Evolutionary conservation across 2,797 vertebrate species (phyloP).

Genomic region (Phaenicophaeus curvirostris): DNA sequence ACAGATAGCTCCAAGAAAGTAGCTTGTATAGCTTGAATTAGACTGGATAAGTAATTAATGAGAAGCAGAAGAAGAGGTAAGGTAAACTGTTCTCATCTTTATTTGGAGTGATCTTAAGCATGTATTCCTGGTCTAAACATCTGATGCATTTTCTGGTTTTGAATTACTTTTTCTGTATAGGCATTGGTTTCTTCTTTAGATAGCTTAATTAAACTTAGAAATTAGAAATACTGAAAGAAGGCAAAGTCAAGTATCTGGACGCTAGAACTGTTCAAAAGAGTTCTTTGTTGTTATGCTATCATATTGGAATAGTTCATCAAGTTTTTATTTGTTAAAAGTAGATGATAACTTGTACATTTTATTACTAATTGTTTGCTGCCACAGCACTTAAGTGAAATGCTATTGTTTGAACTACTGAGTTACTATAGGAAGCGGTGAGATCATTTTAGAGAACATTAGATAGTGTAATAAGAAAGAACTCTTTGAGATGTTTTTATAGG

Average conservation of each 20-base stretch:
- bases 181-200: neutral
- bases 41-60: neutral
- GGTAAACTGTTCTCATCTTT: neutral
- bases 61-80: neutral
- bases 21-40: neutral
- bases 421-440: constrained; percentile 6
- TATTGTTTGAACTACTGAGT: neutral
- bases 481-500: constrained; percentile 28
- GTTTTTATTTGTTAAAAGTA: constrained; percentile 33
- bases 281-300: neutral
- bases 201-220: neutral
- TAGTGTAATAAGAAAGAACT: constrained; percentile 1
- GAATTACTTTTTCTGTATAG: neutral
- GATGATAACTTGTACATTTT: neutral
- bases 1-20: neutral
- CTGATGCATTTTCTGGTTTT: neutral
- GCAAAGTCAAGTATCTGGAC: neutral
- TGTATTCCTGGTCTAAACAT: neutral
- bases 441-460: constrained; percentile 15
- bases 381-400: neutral
- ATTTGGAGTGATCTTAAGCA: neutral
- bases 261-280: neutral
- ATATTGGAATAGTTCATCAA: neutral
- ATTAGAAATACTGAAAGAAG: neutral
- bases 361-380: neutral